A percentile compares a stretch with the other conserved stretches of the same genome.
phyloP scores from a whole-genome alignment of 2,888 invertebrate species.

The Caenorhabditis sp. region DNA sequence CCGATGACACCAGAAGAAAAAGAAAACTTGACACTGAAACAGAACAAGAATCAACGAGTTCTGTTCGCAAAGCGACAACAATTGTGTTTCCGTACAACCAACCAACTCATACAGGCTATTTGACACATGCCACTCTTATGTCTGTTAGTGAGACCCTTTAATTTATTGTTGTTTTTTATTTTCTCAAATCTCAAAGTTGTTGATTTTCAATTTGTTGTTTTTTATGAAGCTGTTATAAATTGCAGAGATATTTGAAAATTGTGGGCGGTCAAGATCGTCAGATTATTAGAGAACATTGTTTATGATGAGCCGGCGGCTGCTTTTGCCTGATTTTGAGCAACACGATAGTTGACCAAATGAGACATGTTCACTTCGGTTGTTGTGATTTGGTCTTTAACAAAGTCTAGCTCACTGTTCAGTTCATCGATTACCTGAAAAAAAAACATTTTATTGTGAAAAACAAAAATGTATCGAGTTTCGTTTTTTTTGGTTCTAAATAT shows the following conservation, averaged over 20 bases:
- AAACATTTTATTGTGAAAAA: no score
- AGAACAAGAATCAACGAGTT: background rate
- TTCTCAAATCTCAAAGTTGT: background rate
- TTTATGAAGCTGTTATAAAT: conserved; percentile 7
- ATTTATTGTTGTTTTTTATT: conserved; percentile 3
- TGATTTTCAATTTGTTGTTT: conserved; percentile 4
- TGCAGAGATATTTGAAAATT: background rate
- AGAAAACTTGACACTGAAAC: conserved; percentile 1
- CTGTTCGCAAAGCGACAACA: conserved; percentile 3
- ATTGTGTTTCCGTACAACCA: conserved; percentile 77
- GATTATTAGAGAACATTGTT: conserved; percentile 1
- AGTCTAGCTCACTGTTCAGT: conserved; percentile 1
- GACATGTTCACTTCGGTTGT: conserved; percentile 98
- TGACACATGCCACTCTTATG: conserved; percentile 88
- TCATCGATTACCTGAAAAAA: conserved; percentile 13
- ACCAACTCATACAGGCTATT: conserved; percentile 94
- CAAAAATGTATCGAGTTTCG: no score
- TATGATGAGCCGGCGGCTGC: background rate
- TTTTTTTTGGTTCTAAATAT: no score
- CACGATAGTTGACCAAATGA: conserved; percentile 96
- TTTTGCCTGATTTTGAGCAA: conserved; percentile 76
- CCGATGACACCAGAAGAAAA: background rate
- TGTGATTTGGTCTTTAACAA: conserved; percentile 93
- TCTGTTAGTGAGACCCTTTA: conserved; percentile 39
- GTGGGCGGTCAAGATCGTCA: background rate